phyloP scores from a whole-genome alignment of 1,140 invertebrate species.

The Zaprionus nigranus region DNA sequence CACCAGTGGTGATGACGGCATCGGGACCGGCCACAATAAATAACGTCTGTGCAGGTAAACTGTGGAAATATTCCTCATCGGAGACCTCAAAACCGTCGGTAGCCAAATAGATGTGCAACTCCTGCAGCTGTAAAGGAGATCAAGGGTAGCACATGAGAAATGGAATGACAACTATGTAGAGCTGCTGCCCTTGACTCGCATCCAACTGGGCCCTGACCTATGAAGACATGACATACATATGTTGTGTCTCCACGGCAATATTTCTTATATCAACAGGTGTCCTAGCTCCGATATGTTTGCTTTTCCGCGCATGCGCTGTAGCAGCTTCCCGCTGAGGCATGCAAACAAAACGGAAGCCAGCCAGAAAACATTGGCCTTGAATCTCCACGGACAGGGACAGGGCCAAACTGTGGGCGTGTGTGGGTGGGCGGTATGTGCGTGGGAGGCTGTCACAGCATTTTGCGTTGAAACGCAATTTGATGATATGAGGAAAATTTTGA shows the following conservation, averaged over 20 bases:
- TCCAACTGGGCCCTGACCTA: conserved; percentile 37
- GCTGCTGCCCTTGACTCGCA: conserved; percentile 55
- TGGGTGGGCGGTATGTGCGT: not conserved
- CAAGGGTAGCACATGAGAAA: conserved; percentile 5
- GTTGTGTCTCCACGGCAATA: conserved; percentile 28
- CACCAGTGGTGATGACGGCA: conserved; percentile 89
- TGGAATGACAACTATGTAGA: not conserved
- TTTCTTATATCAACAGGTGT: conserved; percentile 63
- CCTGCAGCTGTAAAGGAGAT: conserved; percentile 55
- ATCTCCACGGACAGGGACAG: conserved; percentile 44
- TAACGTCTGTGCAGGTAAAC: conserved; percentile 89
- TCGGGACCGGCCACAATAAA: conserved; percentile 88
- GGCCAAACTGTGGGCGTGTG: conserved; percentile 32
- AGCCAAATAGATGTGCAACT: conserved; percentile 85
- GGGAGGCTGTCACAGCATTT: not conserved
- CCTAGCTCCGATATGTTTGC: conserved; percentile 21
- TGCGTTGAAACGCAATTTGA: conserved; percentile 37
- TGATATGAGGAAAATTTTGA: not conserved
- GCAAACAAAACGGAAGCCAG: conserved; percentile 63
- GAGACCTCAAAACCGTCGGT: conserved; percentile 90
- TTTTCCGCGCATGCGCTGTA: conserved; percentile 59
- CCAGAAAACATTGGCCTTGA: conserved; percentile 69
- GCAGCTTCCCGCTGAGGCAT: conserved; percentile 30
- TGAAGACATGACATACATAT: conserved; percentile 10
- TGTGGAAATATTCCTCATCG: conserved; percentile 90